These are phyloP conservation scores for Halichondria panicea DNA, from an alignment of 37 sponge, comb jelly and placozoan species.

Conservation along the genomic window DNA sequence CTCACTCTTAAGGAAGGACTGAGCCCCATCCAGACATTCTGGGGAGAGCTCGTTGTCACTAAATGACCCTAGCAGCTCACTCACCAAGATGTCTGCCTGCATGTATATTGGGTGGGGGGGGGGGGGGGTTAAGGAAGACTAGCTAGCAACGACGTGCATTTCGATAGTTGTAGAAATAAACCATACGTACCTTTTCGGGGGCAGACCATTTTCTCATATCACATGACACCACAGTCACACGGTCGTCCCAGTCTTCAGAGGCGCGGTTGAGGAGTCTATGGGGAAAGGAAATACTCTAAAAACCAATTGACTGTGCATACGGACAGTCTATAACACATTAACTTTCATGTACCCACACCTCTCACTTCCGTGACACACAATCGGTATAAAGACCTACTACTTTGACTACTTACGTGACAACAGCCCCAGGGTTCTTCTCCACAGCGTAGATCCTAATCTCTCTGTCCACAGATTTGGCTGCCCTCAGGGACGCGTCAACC, in stretches of 20 bases:
- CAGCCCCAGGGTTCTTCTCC: constrained; percentile 97
- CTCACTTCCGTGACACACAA: not conserved
- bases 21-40: constrained; percentile 99
- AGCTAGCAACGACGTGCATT: not conserved
- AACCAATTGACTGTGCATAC: not conserved
- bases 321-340: too few species aligned
- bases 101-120: not conserved
- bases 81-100: constrained; percentile 93
- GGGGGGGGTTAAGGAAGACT: too few species aligned
- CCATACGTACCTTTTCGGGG: constrained; percentile 71
- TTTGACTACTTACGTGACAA: constrained; percentile 77
- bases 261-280: constrained; percentile 72
- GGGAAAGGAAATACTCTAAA: not conserved
- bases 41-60: constrained; percentile 99
- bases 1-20: constrained; percentile 86
- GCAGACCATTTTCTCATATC: constrained; percentile 97
- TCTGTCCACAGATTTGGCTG: constrained; percentile 53
- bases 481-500: constrained; percentile 76
- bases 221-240: constrained; percentile 79
- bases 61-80: constrained; percentile 99
- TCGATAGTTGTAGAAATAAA: constrained; percentile 1
- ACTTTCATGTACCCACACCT: too few species aligned
- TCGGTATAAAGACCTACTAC: not conserved
- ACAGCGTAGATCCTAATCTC: constrained; percentile 83
- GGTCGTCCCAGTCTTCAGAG: constrained; percentile 71